Percentiles rank a stretch among this genome's conserved stretches.
Evolutionary conservation across 2,888 invertebrate genomes (phyloP).

Genomic region (Cryptus armator): DNA sequence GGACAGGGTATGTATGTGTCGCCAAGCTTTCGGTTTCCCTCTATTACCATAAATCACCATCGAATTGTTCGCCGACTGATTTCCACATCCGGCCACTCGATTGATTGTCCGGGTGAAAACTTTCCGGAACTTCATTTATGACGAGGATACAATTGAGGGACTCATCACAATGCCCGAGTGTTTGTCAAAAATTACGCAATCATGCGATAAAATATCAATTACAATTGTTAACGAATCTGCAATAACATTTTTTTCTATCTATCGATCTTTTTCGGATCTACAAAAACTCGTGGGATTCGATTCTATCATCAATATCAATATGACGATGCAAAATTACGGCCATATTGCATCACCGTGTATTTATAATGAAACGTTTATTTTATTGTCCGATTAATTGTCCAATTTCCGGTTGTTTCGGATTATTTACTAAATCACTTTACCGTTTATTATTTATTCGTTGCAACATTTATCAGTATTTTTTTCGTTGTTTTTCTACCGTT

Average conservation of each 20-base stretch:
- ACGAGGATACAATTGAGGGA: background rate
- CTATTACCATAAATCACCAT: conserved; percentile 45
- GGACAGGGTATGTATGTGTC: background rate
- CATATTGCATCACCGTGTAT: too few relatives aligned
- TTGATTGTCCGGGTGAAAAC: background rate
- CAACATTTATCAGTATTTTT: too few relatives aligned
- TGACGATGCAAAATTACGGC: too few relatives aligned
- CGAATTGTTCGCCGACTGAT: conserved; percentile 10
- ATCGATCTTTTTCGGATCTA: background rate
- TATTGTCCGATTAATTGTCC: too few relatives aligned
- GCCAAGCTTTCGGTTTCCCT: background rate
- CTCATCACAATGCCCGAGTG: background rate
- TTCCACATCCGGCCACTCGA: conserved; percentile 16
- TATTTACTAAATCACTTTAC: too few relatives aligned
- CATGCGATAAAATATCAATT: too few relatives aligned
- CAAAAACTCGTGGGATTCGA: too few relatives aligned
- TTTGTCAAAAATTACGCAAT: background rate
- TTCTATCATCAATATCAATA: too few relatives aligned
- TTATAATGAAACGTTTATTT: too few relatives aligned
- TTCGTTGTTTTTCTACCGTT: too few relatives aligned
- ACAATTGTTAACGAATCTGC: background rate
- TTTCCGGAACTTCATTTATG: background rate
- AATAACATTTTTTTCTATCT: background rate
- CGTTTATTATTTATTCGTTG: too few relatives aligned
- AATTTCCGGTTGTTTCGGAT: too few relatives aligned